A percentile compares a stretch with the other conserved stretches of the same genome.
phyloP scores from a whole-genome alignment of 2,888 invertebrate species.

The Cerceris rybyensis region DNA sequence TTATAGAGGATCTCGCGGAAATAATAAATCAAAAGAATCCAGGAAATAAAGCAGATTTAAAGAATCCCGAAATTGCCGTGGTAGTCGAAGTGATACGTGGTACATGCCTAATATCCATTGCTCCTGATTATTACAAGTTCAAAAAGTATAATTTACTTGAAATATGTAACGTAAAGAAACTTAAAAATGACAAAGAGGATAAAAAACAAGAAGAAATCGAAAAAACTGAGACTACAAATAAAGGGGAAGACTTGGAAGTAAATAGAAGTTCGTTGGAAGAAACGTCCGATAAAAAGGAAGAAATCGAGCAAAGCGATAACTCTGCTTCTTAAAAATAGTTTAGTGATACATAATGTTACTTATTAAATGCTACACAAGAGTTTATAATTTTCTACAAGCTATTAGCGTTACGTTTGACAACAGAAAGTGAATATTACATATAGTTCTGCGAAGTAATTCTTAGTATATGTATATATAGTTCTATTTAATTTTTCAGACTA shows the following conservation, averaged over 20 bases:
- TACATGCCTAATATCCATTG: conserved; percentile 90
- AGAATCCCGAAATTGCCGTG: conserved; percentile 89
- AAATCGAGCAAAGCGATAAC: too few species aligned
- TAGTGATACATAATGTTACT: too few species aligned
- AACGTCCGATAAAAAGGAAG: too few species aligned
- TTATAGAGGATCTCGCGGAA: conserved; percentile 89
- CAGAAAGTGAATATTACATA: too few species aligned
- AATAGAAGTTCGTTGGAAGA: neutral
- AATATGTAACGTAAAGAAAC: conserved; percentile 70
- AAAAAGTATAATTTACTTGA: conserved; percentile 94
- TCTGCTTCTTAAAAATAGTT: too few species aligned
- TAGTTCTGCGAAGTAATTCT: too few species aligned
- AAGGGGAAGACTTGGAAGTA: neutral
- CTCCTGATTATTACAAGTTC: conserved; percentile 89
- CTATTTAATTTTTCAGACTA: neutral
- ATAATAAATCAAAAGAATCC: conserved; percentile 87
- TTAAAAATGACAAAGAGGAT: conserved; percentile 7
- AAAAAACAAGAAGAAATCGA: neutral
- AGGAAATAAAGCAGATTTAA: conserved; percentile 90
- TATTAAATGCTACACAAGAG: too few species aligned
- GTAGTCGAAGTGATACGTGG: conserved; percentile 92
- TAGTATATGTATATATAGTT: too few species aligned
- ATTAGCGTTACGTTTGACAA: too few species aligned
- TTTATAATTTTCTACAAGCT: too few species aligned
- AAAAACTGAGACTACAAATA: neutral